These are phyloP conservation scores for Syngnathus floridae DNA, from an alignment of 2,113 vertebrate genomes.

Conservation along the genomic window DNA sequence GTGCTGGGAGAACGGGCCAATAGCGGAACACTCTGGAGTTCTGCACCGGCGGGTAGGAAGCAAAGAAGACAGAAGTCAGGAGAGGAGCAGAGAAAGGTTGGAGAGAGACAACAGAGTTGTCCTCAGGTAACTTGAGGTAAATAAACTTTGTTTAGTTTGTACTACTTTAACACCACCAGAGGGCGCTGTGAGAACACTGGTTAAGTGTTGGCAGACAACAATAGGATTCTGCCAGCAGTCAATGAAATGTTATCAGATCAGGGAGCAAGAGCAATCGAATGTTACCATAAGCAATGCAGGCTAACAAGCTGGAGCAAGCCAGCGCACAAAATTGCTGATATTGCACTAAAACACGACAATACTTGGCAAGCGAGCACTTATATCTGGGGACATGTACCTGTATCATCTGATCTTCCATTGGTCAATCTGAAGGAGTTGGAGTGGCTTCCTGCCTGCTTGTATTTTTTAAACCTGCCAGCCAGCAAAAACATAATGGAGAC, in stretches of 20 bases:
- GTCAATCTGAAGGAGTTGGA: slow-evolving; percentile 93
- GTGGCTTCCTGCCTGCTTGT: slow-evolving; percentile 96
- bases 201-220: slow-evolving; percentile 47
- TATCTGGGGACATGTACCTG: slow-evolving; percentile 71
- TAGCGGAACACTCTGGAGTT: slow-evolving; percentile 93
- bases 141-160: slow-evolving; percentile 7
- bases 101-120: slow-evolving; percentile 28
- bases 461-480: slow-evolving; percentile 89
- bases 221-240: slow-evolving; percentile 37
- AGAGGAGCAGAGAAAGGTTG: slow-evolving; percentile 27
- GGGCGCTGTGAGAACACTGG: slow-evolving; percentile 36
- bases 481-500: slow-evolving; percentile 21
- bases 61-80: slow-evolving; percentile 25
- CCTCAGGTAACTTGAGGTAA: slow-evolving; percentile 7
- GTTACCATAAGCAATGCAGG: slow-evolving; percentile 23
- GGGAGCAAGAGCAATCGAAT: slow-evolving; percentile 34
- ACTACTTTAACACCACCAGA: slow-evolving; percentile 42
- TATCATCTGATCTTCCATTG: slow-evolving; percentile 89
- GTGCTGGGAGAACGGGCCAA: slow-evolving; percentile 95
- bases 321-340: slow-evolving; percentile 10
- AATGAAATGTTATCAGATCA: slow-evolving; percentile 34
- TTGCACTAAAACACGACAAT: slow-evolving; percentile 10
- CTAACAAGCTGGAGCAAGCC: slow-evolving; percentile 27
- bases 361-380: background rate
- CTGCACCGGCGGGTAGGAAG: slow-evolving; percentile 62